phyloP scores from a whole-genome alignment of 2,888 invertebrate species.

The Aphidoletes aphidimyza region DNA sequence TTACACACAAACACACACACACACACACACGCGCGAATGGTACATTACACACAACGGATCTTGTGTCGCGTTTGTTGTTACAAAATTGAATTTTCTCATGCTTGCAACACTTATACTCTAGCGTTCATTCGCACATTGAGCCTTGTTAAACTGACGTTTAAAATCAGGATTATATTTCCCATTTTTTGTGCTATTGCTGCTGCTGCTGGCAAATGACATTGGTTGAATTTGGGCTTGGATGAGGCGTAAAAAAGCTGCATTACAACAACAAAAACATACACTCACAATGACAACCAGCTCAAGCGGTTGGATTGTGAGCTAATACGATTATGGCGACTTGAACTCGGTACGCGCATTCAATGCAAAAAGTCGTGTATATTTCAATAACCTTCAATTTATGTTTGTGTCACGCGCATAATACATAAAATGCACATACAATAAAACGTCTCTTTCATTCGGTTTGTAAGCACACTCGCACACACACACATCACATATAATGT shows the following conservation, averaged over 20 bases:
- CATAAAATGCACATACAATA: slow-evolving; percentile 47
- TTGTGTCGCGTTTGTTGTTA: not conserved
- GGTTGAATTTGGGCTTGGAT: not conserved
- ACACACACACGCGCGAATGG: too few relatives aligned
- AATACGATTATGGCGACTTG: slow-evolving; percentile 36
- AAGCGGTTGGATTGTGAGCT: not conserved
- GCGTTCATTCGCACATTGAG: not conserved
- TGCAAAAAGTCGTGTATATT: slow-evolving; percentile 11
- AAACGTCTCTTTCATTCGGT: not conserved
- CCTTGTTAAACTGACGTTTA: not conserved
- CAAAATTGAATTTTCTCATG: not conserved
- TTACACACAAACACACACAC: not conserved
- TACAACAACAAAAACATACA: not conserved
- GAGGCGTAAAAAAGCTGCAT: not conserved
- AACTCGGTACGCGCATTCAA: slow-evolving; percentile 9
- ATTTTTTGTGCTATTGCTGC: too few relatives aligned
- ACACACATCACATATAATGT: too few relatives aligned
- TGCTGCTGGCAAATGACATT: slow-evolving; percentile 36
- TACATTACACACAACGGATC: too few relatives aligned
- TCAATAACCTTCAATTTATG: slow-evolving; percentile 39
- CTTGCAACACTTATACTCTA: not conserved
- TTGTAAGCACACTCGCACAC: not conserved
- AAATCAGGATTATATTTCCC: slow-evolving; percentile 13
- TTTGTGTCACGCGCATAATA: slow-evolving; percentile 32
- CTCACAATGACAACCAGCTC: too few relatives aligned